Percentiles rank a stretch among this genome's conserved stretches.
phyloP scores from a whole-genome alignment of 2,888 invertebrate species.

The Plebejus anna region DNA sequence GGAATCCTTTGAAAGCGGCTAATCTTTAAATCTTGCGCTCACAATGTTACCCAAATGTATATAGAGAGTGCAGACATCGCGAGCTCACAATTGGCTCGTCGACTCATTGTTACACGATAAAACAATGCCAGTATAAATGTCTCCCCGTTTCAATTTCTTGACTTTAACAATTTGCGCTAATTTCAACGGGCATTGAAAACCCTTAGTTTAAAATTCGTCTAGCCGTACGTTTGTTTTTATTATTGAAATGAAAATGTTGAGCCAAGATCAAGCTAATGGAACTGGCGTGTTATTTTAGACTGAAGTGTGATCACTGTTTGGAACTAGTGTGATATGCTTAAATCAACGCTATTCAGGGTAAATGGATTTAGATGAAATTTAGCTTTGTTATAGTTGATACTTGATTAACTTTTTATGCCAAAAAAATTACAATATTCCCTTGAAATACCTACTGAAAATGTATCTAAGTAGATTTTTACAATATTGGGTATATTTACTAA shows the following conservation, averaged over 20 bases:
- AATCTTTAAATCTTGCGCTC: slow-evolving; percentile 28
- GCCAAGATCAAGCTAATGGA: not conserved
- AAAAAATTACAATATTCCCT: too few relatives aligned
- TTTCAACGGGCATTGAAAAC: slow-evolving; percentile 28
- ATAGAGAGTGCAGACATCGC: slow-evolving; percentile 31
- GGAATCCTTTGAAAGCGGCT: slow-evolving; percentile 23
- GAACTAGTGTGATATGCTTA: too few relatives aligned
- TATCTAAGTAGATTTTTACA: too few relatives aligned
- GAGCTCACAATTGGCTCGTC: slow-evolving; percentile 37
- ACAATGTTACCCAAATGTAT: slow-evolving; percentile 29
- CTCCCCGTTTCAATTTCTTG: slow-evolving; percentile 37
- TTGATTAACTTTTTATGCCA: too few relatives aligned
- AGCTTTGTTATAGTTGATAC: too few relatives aligned
- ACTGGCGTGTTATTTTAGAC: not conserved
- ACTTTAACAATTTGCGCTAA: slow-evolving; percentile 34
- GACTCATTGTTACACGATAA: slow-evolving; percentile 36
- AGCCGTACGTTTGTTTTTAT: slow-evolving; percentile 2
- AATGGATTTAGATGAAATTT: too few relatives aligned
- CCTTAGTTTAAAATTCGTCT: slow-evolving; percentile 1
- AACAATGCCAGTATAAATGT: slow-evolving; percentile 36
- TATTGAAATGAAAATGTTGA: not conserved
- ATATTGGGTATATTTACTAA: too few relatives aligned
- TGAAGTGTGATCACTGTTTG: too few relatives aligned
- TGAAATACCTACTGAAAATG: too few relatives aligned
- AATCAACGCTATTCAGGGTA: too few relatives aligned